A percentile compares a stretch with the other conserved stretches of the same genome.
Conservation (phyloP, 2,797 vertebrate genomes). For the Sebastes paucispinis region DNA sequence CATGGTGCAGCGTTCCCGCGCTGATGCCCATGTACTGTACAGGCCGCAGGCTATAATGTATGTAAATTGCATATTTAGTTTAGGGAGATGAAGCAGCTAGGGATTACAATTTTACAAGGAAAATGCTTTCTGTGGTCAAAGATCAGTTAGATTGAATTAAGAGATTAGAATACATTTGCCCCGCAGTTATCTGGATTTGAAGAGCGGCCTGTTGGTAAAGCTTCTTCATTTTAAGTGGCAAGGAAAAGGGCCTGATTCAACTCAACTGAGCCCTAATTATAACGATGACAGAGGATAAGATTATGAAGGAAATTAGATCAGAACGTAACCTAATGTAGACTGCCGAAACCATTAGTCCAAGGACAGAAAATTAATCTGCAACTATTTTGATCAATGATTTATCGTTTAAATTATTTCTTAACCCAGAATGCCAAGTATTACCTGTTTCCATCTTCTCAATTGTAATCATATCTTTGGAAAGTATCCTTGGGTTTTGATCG, state of each 20-base stretch:
- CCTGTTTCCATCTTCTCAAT: neutral
- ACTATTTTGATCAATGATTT: neutral
- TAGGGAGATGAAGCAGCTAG: conserved; percentile 71
- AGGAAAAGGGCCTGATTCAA: conserved; percentile 59
- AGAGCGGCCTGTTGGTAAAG: conserved; percentile 60
- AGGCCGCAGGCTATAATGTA: conserved; percentile 70
- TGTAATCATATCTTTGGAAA: neutral
- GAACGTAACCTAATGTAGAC: conserved; percentile 27
- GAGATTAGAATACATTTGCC: conserved; percentile 80
- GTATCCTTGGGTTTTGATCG: neutral
- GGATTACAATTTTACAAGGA: conserved; percentile 79
- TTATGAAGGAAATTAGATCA: conserved; percentile 50
- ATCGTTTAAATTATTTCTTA: neutral
- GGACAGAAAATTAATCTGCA: neutral
- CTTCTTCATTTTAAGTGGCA: conserved; percentile 62
- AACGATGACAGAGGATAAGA: conserved; percentile 50
- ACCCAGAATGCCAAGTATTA: neutral
- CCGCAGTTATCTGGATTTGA: conserved; percentile 71
- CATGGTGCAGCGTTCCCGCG: conserved; percentile 29
- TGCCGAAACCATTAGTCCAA: conserved; percentile 5
- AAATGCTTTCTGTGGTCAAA: conserved; percentile 79
- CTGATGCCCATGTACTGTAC: conserved; percentile 27
- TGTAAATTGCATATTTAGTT: conserved; percentile 82
- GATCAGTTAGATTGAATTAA: conserved; percentile 82
- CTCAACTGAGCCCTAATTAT: conserved; percentile 62